Evolutionary conservation across 2,888 invertebrate species (phyloP).

Genomic region (Icerya purchasi): DNA sequence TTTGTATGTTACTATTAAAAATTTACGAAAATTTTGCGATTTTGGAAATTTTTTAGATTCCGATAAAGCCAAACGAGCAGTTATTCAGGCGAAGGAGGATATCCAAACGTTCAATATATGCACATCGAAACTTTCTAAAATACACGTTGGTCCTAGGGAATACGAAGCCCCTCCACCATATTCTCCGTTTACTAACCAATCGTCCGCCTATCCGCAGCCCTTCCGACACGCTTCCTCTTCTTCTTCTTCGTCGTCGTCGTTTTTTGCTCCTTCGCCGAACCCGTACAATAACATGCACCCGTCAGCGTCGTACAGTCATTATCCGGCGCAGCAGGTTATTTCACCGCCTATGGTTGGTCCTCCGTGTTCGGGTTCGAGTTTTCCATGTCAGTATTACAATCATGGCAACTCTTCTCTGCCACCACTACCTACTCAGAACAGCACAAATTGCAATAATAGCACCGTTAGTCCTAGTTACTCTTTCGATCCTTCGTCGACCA

Average conservation of each 20-base stretch:
- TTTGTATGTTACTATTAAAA: too few relatives aligned
- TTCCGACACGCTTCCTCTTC: too few relatives aligned
- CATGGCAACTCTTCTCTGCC: background rate
- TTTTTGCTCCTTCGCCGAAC: background rate
- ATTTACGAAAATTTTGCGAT: too few relatives aligned
- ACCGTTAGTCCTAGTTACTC: background rate
- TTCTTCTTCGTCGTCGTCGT: background rate
- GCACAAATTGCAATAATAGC: background rate
- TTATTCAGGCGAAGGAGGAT: background rate
- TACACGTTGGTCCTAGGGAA: background rate
- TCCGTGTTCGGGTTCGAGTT: background rate
- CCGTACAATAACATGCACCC: background rate
- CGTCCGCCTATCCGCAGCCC: background rate
- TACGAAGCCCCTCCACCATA: slow-evolving; percentile 12
- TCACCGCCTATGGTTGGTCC: background rate
- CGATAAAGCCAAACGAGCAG: background rate
- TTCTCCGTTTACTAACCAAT: slow-evolving; percentile 2
- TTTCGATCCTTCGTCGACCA: background rate
- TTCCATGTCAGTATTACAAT: background rate
- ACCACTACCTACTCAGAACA: background rate
- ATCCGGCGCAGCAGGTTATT: background rate
- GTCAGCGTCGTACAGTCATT: background rate
- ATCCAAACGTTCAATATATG: background rate
- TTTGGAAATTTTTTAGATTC: background rate
- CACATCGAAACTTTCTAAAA: background rate